Evolutionary conservation across 2,113 vertebrate genomes (phyloP), one percentile per base, ranked within the genome.

Genomic region (Equus przewalskii): DNA sequence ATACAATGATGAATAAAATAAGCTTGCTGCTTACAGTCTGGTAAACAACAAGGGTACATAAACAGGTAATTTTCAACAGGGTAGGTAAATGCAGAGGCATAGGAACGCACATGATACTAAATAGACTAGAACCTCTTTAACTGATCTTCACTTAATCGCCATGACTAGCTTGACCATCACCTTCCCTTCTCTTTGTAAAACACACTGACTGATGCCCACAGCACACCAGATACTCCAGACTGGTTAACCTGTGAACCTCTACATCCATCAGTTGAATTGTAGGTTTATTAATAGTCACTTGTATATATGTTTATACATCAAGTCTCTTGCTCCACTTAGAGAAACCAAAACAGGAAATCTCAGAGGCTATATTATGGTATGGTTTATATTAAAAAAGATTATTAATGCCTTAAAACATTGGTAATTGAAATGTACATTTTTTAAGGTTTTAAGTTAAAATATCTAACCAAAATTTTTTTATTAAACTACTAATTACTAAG

Each of bases 391-490:
- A 46, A 21, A 26, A 91, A 75, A 85, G 28, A 90, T 80, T 64
- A 64, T 36, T 41, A 58, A 67, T 19, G 67, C 1, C 30, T 46
- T 7, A 54, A 78, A 94, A 83, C 13, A 91, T 56, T 12, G 4
- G 36, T 56, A 65, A 65, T 24, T 36, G 21, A 56, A 56, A 76
- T 22, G 21, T 12, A 51, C 1, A 70, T 78, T 85, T 81, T 65
- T 64, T 58, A 90, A 91, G n/a, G 4, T 65, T 82, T 88, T 64
- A 76, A 89, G 56, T 49, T 84, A 46, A 92, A 89, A 70, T n/a
- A 92, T 28, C 65, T 80, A 80, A 54, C 3, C 4, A 46, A 72
- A 22, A 41, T 51, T 51, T 62, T 69, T 94, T 67, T 46, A 90
- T 33, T 72, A 14, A 44, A 30, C 21, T 93, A 51, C 76, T 75